These are phyloP conservation scores for Pseudolycoriella hygida DNA, from an alignment of 2,888 invertebrate genomes.

Conservation along the genomic window DNA sequence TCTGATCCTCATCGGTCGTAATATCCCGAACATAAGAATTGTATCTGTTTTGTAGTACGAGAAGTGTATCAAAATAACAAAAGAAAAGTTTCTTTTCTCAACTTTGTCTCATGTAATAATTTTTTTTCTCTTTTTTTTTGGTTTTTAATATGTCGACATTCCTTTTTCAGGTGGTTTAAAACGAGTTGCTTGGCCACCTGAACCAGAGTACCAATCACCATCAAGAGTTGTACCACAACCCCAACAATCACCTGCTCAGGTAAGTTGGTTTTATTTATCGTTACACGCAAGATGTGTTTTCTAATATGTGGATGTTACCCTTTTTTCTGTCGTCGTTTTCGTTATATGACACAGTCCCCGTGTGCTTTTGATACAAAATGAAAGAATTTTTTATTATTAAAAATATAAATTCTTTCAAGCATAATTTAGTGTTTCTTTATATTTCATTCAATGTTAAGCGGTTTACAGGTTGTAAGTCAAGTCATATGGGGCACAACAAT, in stretches of 20 bases:
- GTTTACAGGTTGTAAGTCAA: too few species aligned
- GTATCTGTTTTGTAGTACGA: too few species aligned
- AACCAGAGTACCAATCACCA: constrained; percentile 5
- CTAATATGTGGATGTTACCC: background rate
- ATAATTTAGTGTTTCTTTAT: background rate
- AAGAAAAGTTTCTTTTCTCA: background rate
- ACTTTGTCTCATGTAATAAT: background rate
- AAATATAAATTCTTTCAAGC: background rate
- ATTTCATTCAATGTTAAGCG: too few species aligned
- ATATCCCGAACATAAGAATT: too few species aligned
- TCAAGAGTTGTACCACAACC: background rate
- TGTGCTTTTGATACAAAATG: background rate
- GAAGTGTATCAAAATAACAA: background rate
- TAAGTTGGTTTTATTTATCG: background rate
- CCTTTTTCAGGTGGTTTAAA: constrained; percentile 3
- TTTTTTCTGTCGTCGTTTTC: background rate
- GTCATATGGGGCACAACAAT: too few species aligned
- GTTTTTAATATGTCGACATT: background rate
- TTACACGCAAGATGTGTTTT: background rate
- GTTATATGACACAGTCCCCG: too few species aligned
- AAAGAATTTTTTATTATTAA: background rate
- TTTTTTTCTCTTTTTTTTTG: background rate
- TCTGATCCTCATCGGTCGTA: too few species aligned
- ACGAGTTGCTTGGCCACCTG: constrained; percentile 8
- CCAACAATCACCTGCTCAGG: constrained; percentile 5